These are phyloP conservation scores for Megalurothrips usitatus DNA, from an alignment of 2,888 invertebrate genomes.

Conservation along the genomic window DNA sequence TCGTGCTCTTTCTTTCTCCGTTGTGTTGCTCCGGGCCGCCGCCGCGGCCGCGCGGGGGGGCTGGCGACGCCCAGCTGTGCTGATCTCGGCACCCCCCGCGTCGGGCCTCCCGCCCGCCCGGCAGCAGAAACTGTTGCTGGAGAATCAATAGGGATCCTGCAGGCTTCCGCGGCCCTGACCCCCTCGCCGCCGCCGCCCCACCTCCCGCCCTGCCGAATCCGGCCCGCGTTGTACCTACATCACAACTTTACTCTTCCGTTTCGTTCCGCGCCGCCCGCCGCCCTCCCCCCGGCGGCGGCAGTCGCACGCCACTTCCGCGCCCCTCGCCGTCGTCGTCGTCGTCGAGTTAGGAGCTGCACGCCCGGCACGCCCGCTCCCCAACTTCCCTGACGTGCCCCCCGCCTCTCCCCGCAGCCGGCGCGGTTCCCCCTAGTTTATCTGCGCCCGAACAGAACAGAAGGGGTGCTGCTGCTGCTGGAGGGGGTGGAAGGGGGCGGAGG, in stretches of 20 bases:
- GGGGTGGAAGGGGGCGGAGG: background rate
- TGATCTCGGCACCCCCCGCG: background rate
- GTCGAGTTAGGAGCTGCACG: background rate
- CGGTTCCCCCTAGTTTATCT: background rate
- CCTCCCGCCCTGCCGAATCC: too few relatives aligned
- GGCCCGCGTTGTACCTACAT: too few relatives aligned
- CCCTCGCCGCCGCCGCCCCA: background rate
- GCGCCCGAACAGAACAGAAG: too few relatives aligned
- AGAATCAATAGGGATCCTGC: background rate
- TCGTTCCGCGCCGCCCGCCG: too few relatives aligned
- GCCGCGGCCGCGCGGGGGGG: too few relatives aligned
- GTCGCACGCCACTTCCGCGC: background rate
- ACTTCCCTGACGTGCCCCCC: background rate
- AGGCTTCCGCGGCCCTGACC: background rate
- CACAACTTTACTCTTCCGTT: too few relatives aligned
- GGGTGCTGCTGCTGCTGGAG: background rate
- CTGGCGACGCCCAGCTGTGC: too few relatives aligned
- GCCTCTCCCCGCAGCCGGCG: background rate
- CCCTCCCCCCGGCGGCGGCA: too few relatives aligned
- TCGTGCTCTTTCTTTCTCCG: too few relatives aligned
- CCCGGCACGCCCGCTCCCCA: background rate
- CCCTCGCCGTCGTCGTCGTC: background rate
- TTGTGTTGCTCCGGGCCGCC: too few relatives aligned
- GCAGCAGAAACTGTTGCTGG: slow-evolving; percentile 18
- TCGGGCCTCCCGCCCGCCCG: background rate